Evolutionary conservation across 2,888 invertebrate genomes (phyloP).

Genomic region (Caenorhabditis sulstoni): DNA sequence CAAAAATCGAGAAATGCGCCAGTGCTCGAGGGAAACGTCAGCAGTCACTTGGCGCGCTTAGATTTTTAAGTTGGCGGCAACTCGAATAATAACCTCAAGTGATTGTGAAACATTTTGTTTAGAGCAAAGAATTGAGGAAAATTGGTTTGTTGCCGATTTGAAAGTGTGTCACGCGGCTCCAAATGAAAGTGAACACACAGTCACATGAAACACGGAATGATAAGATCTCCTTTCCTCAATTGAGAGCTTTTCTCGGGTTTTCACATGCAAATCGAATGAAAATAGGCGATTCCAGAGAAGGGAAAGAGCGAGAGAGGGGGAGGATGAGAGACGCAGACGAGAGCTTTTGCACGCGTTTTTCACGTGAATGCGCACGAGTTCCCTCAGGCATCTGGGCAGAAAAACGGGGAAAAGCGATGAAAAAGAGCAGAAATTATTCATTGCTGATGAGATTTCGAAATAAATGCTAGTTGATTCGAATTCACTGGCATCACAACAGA

Average conservation of each 20-base stretch:
- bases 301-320: constrained; percentile 8
- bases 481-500: background rate
- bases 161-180: too few relatives aligned
- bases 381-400: too few relatives aligned
- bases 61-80: background rate
- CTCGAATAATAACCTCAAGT: background rate
- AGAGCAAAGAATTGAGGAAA: background rate
- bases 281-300: constrained; percentile 13
- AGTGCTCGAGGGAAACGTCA: background rate
- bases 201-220: too few relatives aligned
- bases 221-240: background rate
- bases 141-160: too few relatives aligned
- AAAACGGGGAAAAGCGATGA: too few relatives aligned
- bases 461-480: background rate
- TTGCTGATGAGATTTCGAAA: too few relatives aligned
- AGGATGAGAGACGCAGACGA: too few relatives aligned
- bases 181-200: too few relatives aligned
- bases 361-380: too few relatives aligned
- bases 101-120: background rate
- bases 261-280: constrained; percentile 17
- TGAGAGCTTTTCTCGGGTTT: constrained; percentile 5
- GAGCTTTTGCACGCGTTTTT: too few relatives aligned
- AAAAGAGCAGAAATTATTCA: too few relatives aligned
- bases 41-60: background rate
- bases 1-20: background rate